phyloP scores from a whole-genome alignment of 2,113 vertebrate species.

The Nestor notabilis region DNA sequence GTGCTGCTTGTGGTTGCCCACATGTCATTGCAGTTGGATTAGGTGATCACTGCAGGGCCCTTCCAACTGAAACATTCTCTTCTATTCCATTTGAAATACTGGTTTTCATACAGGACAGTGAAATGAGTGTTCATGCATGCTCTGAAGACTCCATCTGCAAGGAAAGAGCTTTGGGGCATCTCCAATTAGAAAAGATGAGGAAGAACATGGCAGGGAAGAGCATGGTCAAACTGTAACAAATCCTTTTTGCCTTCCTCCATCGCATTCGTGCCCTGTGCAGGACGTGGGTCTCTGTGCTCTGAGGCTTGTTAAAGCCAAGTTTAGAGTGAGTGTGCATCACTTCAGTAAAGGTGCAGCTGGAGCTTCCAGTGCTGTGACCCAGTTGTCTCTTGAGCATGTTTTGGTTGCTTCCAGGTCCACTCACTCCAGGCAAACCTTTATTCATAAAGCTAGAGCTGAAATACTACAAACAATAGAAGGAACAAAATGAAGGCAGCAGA shows the following conservation, averaged over 20 bases:
- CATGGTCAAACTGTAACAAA: background rate
- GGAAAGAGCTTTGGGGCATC: background rate
- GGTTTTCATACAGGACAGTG: background rate
- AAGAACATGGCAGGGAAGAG: background rate
- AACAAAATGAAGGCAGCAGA: background rate
- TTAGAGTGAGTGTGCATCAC: background rate
- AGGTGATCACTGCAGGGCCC: background rate
- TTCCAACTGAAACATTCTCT: background rate
- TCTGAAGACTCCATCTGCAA: background rate
- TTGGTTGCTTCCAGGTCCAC: background rate
- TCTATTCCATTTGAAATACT: background rate
- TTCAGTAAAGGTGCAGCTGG: accelerated
- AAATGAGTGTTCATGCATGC: background rate
- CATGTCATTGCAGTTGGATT: background rate
- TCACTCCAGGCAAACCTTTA: background rate
- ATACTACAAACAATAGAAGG: background rate
- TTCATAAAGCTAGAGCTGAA: background rate
- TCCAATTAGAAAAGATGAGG: background rate
- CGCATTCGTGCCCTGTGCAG: background rate
- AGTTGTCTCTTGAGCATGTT: background rate
- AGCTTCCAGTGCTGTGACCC: background rate
- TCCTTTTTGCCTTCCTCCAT: background rate
- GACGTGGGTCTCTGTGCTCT: background rate
- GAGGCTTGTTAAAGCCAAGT: background rate
- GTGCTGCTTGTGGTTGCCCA: background rate